These are phyloP conservation scores for Tanypteryx hageni DNA, from an alignment of 2,888 invertebrate genomes.

Conservation along the genomic window DNA sequence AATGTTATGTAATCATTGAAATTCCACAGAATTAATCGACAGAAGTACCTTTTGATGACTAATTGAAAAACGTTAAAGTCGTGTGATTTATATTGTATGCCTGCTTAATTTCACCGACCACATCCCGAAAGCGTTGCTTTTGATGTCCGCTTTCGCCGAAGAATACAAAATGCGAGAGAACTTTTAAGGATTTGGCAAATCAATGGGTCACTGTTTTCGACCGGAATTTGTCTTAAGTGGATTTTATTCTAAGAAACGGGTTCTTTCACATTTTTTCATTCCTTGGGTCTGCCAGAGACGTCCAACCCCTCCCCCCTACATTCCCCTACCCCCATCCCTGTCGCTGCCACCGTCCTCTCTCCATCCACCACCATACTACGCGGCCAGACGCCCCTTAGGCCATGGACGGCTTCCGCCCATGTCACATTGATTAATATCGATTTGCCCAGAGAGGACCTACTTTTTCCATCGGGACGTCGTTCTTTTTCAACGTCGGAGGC, in stretches of 20 bases:
- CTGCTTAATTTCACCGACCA: background rate
- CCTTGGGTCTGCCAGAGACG: too few relatives aligned
- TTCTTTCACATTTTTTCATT: background rate
- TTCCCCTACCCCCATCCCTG: too few relatives aligned
- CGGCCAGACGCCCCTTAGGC: background rate
- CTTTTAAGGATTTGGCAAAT: conserved; percentile 14
- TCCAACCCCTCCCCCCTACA: too few relatives aligned
- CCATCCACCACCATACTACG: too few relatives aligned
- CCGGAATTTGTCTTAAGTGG: background rate
- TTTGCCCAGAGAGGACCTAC: background rate
- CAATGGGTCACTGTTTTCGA: background rate
- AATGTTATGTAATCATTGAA: too few relatives aligned
- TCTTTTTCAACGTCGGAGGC: too few relatives aligned
- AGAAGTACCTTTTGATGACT: background rate
- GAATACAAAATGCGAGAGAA: background rate
- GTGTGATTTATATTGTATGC: background rate
- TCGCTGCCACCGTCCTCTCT: too few relatives aligned
- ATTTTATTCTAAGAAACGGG: background rate
- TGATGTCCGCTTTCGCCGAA: background rate
- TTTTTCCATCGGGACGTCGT: background rate
- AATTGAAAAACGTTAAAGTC: background rate
- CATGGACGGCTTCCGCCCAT: background rate
- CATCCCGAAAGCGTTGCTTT: background rate
- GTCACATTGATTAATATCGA: conserved; percentile 14
- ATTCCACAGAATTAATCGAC: background rate